Conservation (phyloP, 1,140 invertebrate genomes). For the Drosophila lacteicornis region DNA sequence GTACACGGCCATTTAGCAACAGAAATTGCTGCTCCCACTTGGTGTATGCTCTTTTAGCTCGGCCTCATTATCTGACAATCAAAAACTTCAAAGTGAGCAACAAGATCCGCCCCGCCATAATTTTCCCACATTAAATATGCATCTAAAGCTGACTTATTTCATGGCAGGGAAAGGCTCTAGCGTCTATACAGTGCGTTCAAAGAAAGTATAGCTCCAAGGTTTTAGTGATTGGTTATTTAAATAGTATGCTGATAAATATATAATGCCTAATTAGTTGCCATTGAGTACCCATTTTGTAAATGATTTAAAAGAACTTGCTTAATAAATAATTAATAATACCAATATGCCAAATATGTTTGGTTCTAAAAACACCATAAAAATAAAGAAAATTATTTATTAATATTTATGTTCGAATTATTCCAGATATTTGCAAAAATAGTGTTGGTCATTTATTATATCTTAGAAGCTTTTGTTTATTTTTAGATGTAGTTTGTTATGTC, state of each 20-base stretch:
- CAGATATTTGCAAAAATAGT: too few relatives aligned
- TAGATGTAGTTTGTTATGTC: not conserved
- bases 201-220: not conserved
- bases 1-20: conserved; percentile 47
- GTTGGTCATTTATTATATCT: too few relatives aligned
- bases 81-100: conserved; percentile 61
- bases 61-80: conserved; percentile 23
- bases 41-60: conserved; percentile 14
- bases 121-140: conserved; percentile 78
- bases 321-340: too few relatives aligned
- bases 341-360: too few relatives aligned
- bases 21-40: conserved; percentile 14
- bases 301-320: too few relatives aligned
- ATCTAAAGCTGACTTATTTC: conserved; percentile 38
- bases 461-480: too few relatives aligned
- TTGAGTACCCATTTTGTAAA: too few relatives aligned
- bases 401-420: too few relatives aligned
- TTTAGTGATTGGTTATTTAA: not conserved
- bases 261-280: too few relatives aligned
- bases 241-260: too few relatives aligned
- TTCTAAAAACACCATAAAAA: too few relatives aligned
- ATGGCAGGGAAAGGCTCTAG: conserved; percentile 3
- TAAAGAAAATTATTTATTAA: too few relatives aligned
- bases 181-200: conserved; percentile 9
- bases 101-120: conserved; percentile 56